These are phyloP conservation scores for Sinotaia quadrata DNA, from an alignment of 2,888 invertebrate genomes.

Conservation along the genomic window DNA sequence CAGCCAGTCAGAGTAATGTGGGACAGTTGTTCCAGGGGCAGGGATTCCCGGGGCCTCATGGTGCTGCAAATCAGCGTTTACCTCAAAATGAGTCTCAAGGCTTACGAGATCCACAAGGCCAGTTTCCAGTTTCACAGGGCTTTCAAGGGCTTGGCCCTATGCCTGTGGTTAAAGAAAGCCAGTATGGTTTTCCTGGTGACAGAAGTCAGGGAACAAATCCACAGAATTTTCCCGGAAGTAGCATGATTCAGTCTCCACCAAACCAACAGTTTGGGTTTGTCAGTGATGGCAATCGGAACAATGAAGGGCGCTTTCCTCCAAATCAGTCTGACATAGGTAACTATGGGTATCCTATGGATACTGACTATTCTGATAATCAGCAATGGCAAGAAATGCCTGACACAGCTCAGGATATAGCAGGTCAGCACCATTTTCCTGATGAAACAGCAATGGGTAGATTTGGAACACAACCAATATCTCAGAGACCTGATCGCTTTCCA, in stretches of 20 bases:
- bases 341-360: slow-evolving; percentile 2
- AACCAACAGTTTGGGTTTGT: not conserved
- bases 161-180: not conserved
- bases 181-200: slow-evolving; percentile 9
- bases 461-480: not conserved
- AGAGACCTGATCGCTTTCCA: slow-evolving; percentile 10
- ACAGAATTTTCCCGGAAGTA: not conserved
- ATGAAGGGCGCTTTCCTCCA: not conserved
- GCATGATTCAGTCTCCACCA: not conserved
- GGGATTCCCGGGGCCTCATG: slow-evolving; percentile 3
- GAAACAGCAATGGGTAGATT: slow-evolving; percentile 1
- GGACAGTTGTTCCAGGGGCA: slow-evolving; percentile 12
- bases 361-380: slow-evolving; percentile 15
- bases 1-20: no score
- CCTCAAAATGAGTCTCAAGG: not conserved
- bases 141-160: not conserved
- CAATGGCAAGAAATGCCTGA: slow-evolving; percentile 15
- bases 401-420: not conserved
- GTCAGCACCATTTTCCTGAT: slow-evolving; percentile 9
- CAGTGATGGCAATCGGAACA: not conserved
- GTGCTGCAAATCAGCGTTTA: slow-evolving; percentile 18
- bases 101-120: slow-evolving; percentile 11
- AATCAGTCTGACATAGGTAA: slow-evolving; percentile 10
- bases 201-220: slow-evolving; percentile 1
- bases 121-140: slow-evolving; percentile 1